Percentiles rank a stretch among this genome's conserved stretches.
These are phyloP conservation scores for Sebastes iracundus DNA, from an alignment of 2,797 vertebrate genomes.

Conservation along the genomic window DNA sequence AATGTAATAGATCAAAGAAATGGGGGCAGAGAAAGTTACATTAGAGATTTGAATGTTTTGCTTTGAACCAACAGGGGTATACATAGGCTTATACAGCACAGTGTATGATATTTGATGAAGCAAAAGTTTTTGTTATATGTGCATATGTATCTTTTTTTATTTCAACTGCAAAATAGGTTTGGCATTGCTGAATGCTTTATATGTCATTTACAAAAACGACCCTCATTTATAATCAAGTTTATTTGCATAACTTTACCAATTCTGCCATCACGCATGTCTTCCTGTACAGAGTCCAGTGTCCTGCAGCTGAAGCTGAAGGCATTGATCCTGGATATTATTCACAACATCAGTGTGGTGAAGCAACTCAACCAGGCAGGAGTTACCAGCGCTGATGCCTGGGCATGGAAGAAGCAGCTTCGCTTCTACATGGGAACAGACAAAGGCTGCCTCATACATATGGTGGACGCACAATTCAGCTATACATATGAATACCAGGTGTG, in stretches of 20 bases:
- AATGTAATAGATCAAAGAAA: background rate
- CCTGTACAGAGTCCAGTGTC: slow-evolving; percentile 85
- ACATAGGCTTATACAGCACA: background rate
- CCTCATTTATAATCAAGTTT: background rate
- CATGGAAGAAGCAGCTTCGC: slow-evolving; percentile 94
- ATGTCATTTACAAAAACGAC: background rate
- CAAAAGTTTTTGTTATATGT: background rate
- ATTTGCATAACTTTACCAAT: background rate
- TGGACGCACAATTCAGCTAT: slow-evolving; percentile 93
- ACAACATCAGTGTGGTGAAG: slow-evolving; percentile 94
- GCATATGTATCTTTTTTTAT: background rate
- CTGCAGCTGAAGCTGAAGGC: slow-evolving; percentile 95
- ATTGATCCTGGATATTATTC: slow-evolving; percentile 95
- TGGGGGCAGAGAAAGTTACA: background rate
- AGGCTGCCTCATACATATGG: slow-evolving; percentile 91
- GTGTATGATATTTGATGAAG: background rate
- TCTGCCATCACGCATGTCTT: background rate
- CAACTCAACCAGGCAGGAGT: slow-evolving; percentile 87
- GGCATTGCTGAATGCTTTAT: background rate
- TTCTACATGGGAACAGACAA: slow-evolving; percentile 90
- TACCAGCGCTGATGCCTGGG: slow-evolving; percentile 86
- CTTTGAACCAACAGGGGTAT: background rate
- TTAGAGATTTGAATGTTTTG: background rate
- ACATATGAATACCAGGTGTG: slow-evolving; percentile 97
- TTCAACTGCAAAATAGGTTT: background rate